Base-by-base conservation (phyloP, 2,113 vertebrate species). In the Motacilla tschutschensis region DNA sequence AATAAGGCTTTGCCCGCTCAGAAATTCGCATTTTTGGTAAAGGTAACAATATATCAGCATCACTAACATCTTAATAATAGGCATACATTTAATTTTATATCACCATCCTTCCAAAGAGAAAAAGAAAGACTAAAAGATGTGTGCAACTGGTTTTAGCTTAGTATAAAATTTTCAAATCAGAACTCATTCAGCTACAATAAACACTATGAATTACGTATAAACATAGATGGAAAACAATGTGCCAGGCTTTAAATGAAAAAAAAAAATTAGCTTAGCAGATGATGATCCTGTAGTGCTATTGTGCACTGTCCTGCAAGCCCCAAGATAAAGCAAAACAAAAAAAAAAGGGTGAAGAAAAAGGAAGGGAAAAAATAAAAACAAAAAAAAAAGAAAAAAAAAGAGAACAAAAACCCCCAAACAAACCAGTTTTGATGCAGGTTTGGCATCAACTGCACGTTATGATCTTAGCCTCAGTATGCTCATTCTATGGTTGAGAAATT, bases 11-110 rank as follows among this genome's bases (percentile, higher is more conserved):
- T 79, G 59, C 79, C 82, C 1, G 0, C 83, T 94, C 93, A 79
- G 70, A 89, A 91, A 85, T 95, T 76, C 43, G 65, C 74, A 29
- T 90, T 95, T 95, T 96, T 94, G 88, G 92, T 95, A 94, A 93
- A 92, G 50, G 76, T 93, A 94, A 92, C 81, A 91, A 86, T 83
- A 21, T 82, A 93, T 89, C 57, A 24, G 87, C 65, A 71, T 87
- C 75, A 88, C 86, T 93, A 92, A 93, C 44, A 92, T 74, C 83
- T 88, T 88, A 90, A 51, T 72, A 79, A 90, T 92, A 94, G 83
- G 90, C 78, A 91, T 85, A 93, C 65, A 44, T 87, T 87, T 50
- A 75, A 76, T 72, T 89, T 92, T 64, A 74, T 83, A 89, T 60
- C 71, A 84, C 72, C 90, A 88, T 70, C 69, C 77, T 89, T 88